Percentiles rank a stretch among this genome's conserved stretches.
phyloP scores from a whole-genome alignment of 2,113 vertebrate genomes.

The Sterrhoptilus dennistouni region DNA sequence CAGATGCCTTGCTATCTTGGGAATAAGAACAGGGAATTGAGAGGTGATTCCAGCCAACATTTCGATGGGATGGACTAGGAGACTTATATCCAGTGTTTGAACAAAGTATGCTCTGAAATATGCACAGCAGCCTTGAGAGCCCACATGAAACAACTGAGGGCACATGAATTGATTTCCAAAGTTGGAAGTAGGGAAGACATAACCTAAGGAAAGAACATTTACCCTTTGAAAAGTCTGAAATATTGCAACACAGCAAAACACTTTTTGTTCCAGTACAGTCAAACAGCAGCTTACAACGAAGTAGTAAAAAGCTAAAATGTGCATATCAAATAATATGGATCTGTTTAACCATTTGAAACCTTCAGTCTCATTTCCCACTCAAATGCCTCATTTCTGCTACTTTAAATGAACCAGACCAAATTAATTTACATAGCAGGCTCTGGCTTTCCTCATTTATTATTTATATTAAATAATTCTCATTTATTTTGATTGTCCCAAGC shows the following conservation, averaged over 20 bases:
- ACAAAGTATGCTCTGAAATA: background rate
- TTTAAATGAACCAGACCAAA: background rate
- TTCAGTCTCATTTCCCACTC: background rate
- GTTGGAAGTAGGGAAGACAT: background rate
- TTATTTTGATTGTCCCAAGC: background rate
- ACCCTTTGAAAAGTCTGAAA: background rate
- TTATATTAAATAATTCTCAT: background rate
- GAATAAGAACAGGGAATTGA: background rate
- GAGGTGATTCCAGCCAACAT: background rate
- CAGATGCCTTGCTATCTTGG: background rate
- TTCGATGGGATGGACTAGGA: background rate
- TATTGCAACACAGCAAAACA: background rate
- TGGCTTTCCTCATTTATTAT: background rate
- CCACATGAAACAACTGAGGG: background rate
- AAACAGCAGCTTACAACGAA: background rate
- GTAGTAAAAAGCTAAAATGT: background rate
- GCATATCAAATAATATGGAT: background rate
- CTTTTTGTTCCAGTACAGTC: background rate
- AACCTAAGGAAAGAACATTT: background rate
- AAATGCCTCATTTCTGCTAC: background rate
- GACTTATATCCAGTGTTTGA: rapidly evolving
- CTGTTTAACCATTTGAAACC: background rate
- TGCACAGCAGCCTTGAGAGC: background rate
- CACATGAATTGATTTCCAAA: background rate
- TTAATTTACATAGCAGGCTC: background rate